Conservation (phyloP, 2,113 vertebrate species). For the Scophthalmus maximus region DNA sequence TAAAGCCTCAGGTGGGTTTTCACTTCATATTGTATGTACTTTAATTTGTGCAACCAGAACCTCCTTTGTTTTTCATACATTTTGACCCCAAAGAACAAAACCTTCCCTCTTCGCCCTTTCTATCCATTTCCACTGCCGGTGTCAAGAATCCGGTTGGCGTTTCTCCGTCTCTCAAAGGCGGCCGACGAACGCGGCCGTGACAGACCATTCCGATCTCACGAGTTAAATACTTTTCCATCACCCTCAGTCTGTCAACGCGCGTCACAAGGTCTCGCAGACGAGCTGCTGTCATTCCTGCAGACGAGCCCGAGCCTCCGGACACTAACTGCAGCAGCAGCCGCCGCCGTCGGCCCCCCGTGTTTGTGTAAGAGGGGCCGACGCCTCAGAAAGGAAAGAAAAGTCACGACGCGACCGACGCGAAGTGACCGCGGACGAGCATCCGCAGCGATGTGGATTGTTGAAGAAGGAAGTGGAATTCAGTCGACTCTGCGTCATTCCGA, state of each 20-base stretch:
- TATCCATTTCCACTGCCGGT: conserved; percentile 49
- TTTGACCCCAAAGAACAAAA: no score
- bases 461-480: conserved; percentile 58
- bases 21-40: no score
- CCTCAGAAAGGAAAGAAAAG: conserved; percentile 46
- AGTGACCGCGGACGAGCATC: conserved; percentile 56
- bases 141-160: conserved; percentile 44
- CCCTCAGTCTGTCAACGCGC: conserved; percentile 64
- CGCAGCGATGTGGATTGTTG: conserved; percentile 45
- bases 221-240: conserved; percentile 66
- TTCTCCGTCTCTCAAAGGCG: conserved; percentile 28
- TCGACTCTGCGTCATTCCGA: conserved; percentile 26
- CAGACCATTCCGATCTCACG: conserved; percentile 38
- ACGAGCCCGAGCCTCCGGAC: conserved; percentile 32
- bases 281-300: conserved; percentile 32
- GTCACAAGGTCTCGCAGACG: conserved; percentile 52
- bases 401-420: conserved; percentile 33
- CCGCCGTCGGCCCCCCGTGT: no score
- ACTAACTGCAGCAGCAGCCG: conserved; percentile 30
- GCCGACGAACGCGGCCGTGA: conserved; percentile 25
- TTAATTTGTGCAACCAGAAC: no score
- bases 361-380: no score
- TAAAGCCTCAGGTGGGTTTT: no score
- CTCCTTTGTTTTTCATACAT: conserved; percentile 39
- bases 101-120: conserved; percentile 3